Base-by-base conservation (phyloP, 92 coral and sea anemone species). In the Scolanthus callimorphus region DNA sequence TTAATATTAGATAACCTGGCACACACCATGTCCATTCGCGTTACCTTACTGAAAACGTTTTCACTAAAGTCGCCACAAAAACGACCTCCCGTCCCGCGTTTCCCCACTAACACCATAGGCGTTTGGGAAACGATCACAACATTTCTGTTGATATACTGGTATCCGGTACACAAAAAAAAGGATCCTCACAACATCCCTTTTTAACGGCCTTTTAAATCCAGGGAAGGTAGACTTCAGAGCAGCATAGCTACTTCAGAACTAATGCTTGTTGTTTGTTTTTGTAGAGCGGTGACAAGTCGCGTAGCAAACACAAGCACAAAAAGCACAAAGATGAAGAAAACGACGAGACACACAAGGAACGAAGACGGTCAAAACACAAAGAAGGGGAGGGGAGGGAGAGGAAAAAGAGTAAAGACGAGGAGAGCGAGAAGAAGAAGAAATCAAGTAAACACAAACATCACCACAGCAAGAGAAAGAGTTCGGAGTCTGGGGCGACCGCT, bases 251-350 rank as follows among this genome's bases (percentile, higher is more conserved):
- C n/a, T 34, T 48, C 54, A 2, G 20, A 25, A 17, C 51, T 45
- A 24, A 20, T n/a, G 11, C 6, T 41, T 23, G 24, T 59, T 1
- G 12, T 50, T 61, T 22, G 51, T 52, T 6, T 29, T 49, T 70
- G 0, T 24, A 78, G 86, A 78, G 88, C 67, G 81, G 88, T 3
- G 84, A 76, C 21, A 78, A 67, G 55, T 72, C 86, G 13, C 67
- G 54, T 34, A 85, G 73, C 57, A 89, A 85, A 63, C 80, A 79
- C 44, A 84, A 85, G 28, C 83, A 75, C 41, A 81, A 75, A 20
- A 89, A 85, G 46, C 84, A 60, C 79, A 87, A 62, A 24, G 83
- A 73, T 39, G 76, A 76, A 48, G 84, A 70, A 21, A 63, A 62
- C 39, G 85, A 57, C 8, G 82, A 87, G 17, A 59, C 64, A 31